Base-by-base conservation (phyloP, 1,140 invertebrate genomes). In the Neocloeon triangulifer region DNA sequence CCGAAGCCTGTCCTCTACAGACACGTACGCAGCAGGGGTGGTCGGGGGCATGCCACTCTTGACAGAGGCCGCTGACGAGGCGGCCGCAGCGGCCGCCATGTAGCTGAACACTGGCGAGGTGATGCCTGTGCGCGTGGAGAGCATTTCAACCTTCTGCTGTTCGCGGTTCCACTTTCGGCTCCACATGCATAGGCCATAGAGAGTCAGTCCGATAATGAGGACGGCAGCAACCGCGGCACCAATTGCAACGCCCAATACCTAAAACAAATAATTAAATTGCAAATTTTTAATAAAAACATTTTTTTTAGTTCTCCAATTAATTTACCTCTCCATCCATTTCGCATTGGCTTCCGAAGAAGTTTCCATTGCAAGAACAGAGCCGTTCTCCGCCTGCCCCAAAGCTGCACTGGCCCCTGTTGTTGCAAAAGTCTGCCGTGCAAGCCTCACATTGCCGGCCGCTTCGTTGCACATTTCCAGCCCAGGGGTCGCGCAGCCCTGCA, bases 301-400 rank as follows among this genome's bases (percentile, higher is more conserved):
- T n/a, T n/a, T n/a, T n/a, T n/a, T n/a, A n/a, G n/a, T n/a, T n/a
- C n/a, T n/a, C n/a, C n/a, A n/a, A n/a, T n/a, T n/a, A n/a, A n/a
- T n/a, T n/a, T 26, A 89, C 81, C 58, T 89, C 84, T 6, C 80
- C 82, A 46, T 91, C 85, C 23, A 88, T 68, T 50, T 89, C 82
- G 49, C 85, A 89, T 43, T 76, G 67, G 1, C 66, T 62, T 1
- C 84, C 84, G 48, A 88, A 88, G 49, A 80, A 86, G 41, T 76
- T 82, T 0, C 78, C 75, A 19, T 65, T 60, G 46, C 82, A 88
- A 36, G 66, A 59, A 66, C 84, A 91, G 37, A 67, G 58, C 36
- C 76, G 75, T 44, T 73, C 68, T 12, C 74, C 73, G 36, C 69
- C 62, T 1, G 62, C 59, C 37, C 62, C 56, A 42, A 84, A 84